Conservation (phyloP, 2,888 invertebrate species). For the Drosophila histrio region DNA sequence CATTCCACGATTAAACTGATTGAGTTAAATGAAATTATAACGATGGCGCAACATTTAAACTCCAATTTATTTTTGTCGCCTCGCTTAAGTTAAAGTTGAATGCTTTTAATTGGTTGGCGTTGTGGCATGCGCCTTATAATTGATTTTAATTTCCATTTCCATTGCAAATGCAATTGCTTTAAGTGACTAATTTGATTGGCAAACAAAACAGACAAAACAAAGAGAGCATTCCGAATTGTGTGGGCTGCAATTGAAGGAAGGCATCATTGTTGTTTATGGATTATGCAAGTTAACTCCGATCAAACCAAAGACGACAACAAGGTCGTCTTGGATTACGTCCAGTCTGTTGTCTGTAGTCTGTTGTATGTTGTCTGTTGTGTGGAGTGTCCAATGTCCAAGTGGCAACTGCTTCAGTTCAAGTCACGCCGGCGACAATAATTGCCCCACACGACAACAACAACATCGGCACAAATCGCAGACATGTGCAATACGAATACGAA, state of each 20-base stretch:
- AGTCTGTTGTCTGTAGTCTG: conserved; percentile 1
- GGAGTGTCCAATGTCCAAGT: conserved; percentile 29
- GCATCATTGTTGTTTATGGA: conserved; percentile 8
- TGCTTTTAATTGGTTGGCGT: conserved; percentile 63
- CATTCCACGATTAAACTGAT: conserved; percentile 37
- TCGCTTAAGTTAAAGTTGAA: conserved; percentile 61
- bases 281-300: conserved; percentile 52
- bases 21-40: conserved; percentile 75
- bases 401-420: conserved; percentile 55
- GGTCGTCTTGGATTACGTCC: conserved; percentile 59
- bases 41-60: conserved; percentile 67
- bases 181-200: conserved; percentile 75
- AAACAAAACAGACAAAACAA: conserved; percentile 44
- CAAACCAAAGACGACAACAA: conserved; percentile 40
- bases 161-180: conserved; percentile 51
- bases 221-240: conserved; percentile 30
- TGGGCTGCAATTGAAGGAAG: conserved; percentile 42
- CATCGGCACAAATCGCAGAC: conserved; percentile 21
- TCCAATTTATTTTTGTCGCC: conserved; percentile 63
- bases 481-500: conserved; percentile 15
- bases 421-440: conserved; percentile 70
- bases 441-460: conserved; percentile 21
- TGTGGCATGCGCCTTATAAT: conserved; percentile 43
- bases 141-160: conserved; percentile 41
- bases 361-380: background rate